Evolutionary conservation across 2,888 invertebrate genomes (phyloP).

Genomic region (Tryphoninae sp.): DNA sequence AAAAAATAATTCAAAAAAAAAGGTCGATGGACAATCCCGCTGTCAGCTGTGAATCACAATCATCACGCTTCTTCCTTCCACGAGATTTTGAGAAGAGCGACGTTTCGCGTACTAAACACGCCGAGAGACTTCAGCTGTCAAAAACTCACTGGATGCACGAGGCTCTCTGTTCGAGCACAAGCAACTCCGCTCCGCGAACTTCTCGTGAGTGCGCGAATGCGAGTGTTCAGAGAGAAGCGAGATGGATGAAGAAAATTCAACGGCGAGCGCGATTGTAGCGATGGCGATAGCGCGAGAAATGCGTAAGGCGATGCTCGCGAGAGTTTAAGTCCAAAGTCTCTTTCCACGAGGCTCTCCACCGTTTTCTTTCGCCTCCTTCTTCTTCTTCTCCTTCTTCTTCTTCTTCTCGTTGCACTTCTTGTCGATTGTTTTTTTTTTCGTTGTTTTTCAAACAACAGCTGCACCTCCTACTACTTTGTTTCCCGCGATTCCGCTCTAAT

Average conservation of each 20-base stretch:
- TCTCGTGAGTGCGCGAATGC: not conserved
- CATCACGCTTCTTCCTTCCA: constrained; percentile 52
- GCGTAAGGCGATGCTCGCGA: constrained; percentile 53
- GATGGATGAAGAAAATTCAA: constrained; percentile 1
- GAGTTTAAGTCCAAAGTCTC: constrained; percentile 59
- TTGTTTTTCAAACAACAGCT: constrained; percentile 29
- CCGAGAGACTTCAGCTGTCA: constrained; percentile 18
- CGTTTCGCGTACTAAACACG: not conserved
- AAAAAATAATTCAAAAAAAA: constrained; percentile 17
- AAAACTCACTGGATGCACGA: not conserved
- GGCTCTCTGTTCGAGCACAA: constrained; percentile 10
- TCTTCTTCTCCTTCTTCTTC: constrained; percentile 1
- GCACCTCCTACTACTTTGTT: constrained; percentile 2
- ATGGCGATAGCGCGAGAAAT: constrained; percentile 26
- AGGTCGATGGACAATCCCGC: constrained; percentile 12
- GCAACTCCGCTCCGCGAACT: not conserved
- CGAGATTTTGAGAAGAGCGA: constrained; percentile 42
- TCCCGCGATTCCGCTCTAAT: not conserved
- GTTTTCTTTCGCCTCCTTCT: constrained; percentile 35
- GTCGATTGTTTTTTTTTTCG: constrained; percentile 18
- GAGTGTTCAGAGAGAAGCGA: constrained; percentile 19
- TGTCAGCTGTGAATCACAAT: constrained; percentile 67
- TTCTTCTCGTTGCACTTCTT: constrained; percentile 5
- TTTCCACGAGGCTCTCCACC: constrained; percentile 49
- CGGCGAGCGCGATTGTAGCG: constrained; percentile 12